These are phyloP conservation scores for Serilophus lunatus DNA, from an alignment of 2,113 vertebrate genomes.

Conservation along the genomic window DNA sequence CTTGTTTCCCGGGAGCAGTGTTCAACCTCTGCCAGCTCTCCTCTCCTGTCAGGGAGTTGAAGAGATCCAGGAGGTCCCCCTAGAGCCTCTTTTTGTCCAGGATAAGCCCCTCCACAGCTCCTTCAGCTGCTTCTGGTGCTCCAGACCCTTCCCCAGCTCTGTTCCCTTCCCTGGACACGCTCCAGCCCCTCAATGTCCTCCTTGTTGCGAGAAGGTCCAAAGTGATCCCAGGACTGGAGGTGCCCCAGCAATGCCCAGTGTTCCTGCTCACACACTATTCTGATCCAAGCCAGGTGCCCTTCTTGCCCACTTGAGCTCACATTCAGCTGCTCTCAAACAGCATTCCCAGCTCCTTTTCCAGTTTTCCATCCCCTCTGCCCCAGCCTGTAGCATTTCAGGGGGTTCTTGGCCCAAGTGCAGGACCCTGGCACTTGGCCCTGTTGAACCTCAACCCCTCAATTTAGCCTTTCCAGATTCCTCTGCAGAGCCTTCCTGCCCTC, in stretches of 20 bases:
- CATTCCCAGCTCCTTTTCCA: not conserved
- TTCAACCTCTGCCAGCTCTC: rapidly evolving
- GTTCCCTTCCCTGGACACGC: not conserved
- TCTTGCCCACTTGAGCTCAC: not conserved
- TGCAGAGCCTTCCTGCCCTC: not conserved
- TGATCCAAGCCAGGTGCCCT: not conserved
- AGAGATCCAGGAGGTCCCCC: not conserved
- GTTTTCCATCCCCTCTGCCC: not conserved
- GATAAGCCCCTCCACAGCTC: not conserved
- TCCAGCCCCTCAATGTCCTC: not conserved
- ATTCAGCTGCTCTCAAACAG: not conserved
- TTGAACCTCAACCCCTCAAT: not conserved
- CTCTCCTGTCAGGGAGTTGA: not conserved
- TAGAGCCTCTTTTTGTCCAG: not conserved
- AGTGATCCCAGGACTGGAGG: not conserved
- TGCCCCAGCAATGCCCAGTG: not conserved
- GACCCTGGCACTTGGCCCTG: rapidly evolving
- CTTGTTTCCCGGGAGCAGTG: not conserved
- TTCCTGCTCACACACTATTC: not conserved
- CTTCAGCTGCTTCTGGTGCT: not conserved
- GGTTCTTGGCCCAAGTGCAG: not conserved
- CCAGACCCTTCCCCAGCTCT: not conserved
- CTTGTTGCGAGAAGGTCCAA: no score
- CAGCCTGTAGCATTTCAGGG: not conserved
- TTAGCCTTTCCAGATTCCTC: no score